These are phyloP conservation scores for roundworm (Caenorhabditis elegans) DNA, from an alignment of 1,140 invertebrate species.

Conservation along the genomic window WBcel235 BX284605.5:13791001-13791500, in stretches of 20 bases:
- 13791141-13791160: conserved; percentile 31
- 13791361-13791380: no score
- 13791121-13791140: neutral
- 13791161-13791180: neutral
- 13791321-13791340: no score
- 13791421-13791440: no score
- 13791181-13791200: neutral
- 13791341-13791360: no score
- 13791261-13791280: no score
- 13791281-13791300: no score
- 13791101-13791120: conserved; percentile 29
- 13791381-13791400: no score
- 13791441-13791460: no score
- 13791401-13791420: no score
- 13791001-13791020: neutral
- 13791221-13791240: neutral
- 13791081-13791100: conserved; percentile 36
- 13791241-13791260: neutral
- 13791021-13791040: conserved; percentile 36
- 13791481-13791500: no score
- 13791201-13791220: neutral
- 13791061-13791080: conserved; percentile 45
- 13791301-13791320: no score
- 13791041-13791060: conserved; percentile 38
- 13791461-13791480: no score